A percentile compares a stretch with the other conserved stretches of the same genome.
Conservation (phyloP, 2,113 vertebrate genomes). For the Psittacula cyanocephala region DNA sequence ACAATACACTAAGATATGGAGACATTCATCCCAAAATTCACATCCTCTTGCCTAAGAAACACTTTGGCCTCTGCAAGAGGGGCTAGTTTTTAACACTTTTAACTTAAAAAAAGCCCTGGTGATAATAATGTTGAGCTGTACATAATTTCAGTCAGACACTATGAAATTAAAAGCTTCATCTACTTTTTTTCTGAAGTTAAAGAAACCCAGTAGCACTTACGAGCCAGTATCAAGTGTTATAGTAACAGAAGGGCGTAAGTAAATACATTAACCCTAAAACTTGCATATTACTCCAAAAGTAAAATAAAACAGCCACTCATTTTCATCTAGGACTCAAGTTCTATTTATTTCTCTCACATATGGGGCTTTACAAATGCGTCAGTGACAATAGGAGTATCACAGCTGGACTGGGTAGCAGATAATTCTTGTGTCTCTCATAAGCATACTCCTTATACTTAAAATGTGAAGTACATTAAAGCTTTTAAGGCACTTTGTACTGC, state of each 20-base stretch:
- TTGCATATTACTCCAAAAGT: background rate
- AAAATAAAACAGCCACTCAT: background rate
- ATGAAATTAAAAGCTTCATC: background rate
- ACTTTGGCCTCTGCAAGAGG: background rate
- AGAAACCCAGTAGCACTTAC: background rate
- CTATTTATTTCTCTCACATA: background rate
- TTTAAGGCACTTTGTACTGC: background rate
- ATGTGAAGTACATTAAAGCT: background rate
- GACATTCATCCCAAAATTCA: background rate
- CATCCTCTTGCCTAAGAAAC: background rate
- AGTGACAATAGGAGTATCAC: constrained; percentile 15
- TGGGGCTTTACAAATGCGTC: constrained; percentile 14
- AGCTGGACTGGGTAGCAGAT: background rate
- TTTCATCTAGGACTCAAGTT: background rate
- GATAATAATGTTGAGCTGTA: background rate
- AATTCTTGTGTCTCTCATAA: background rate
- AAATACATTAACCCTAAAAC: background rate
- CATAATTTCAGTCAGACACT: background rate
- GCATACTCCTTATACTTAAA: background rate
- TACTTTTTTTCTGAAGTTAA: background rate
- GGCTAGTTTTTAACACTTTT: background rate
- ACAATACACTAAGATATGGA: background rate
- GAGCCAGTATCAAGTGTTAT: rapidly evolving
- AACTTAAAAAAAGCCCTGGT: background rate
- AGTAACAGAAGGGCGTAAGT: background rate